Evolutionary conservation across 2,888 invertebrate species (phyloP), one percentile per base, ranked within the genome.

Genomic region (Quadroppia sp.): DNA sequence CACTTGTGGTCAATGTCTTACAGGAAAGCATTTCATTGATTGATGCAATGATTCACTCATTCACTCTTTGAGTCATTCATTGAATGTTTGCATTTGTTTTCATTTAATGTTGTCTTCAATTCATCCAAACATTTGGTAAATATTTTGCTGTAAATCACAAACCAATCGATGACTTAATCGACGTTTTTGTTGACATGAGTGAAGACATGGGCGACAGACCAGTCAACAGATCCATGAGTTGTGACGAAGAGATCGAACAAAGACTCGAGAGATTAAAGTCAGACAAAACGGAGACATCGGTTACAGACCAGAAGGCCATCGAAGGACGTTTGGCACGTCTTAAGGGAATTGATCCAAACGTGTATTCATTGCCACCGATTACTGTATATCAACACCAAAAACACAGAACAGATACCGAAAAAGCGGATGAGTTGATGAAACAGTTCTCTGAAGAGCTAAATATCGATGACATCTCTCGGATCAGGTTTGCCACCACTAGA

Each of bases 251-350:
- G 23, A 71, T 71, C 15, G 71, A 71, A 20, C 32, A 71, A 71
- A 17, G 71, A 13, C 71, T 71, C 11, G 15, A 48, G 23, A 1
- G 36, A 13, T 25, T 72, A 23, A 67, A 23, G 15, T 40, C 40
- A 42, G 36, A 59, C 36, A 32, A 25, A 30, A 11, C 59, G 32
- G 32, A 32, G 50, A 50, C 71, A 25, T 45, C 48, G 15, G 61
- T 45, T 17, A 61, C 25, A 7, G 42, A 61, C 28, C 75, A 78
- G 48, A 71, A 71, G 45, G 76, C 77, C 75, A 74, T 78, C 36
- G 77, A 77, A 74, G 77, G 76, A 71, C 76, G 78, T 20, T 71
- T 78, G 42, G 78, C 78, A 25, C 76, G 73, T 32, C 59, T 78
- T 13, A 78, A 76, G 72, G 77, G 77, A 30, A 76, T 76, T 32